These are phyloP conservation scores for Priocnemis perturbator DNA, from an alignment of 2,888 invertebrate species.

Conservation along the genomic window DNA sequence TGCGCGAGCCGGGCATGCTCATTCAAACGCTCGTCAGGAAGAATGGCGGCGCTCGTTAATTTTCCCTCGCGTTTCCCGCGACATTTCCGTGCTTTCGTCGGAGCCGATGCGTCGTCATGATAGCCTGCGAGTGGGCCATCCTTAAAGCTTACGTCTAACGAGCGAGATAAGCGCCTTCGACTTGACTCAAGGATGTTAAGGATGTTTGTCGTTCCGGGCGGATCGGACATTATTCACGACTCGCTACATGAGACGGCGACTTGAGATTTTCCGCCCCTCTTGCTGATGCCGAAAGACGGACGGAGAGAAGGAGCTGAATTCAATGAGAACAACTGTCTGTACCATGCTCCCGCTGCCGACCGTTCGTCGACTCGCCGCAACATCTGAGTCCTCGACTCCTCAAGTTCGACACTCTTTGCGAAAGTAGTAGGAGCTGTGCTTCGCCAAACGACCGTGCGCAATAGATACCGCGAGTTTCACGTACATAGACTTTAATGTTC, in stretches of 20 bases:
- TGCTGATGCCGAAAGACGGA: too few species aligned
- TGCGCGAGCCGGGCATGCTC: too few species aligned
- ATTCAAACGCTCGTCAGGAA: background rate
- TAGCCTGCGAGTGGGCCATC: background rate
- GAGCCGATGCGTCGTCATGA: background rate
- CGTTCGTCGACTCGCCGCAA: too few species aligned
- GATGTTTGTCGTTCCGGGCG: background rate
- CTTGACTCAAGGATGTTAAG: background rate
- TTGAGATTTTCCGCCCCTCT: background rate
- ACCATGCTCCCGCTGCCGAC: too few species aligned
- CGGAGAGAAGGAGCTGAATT: too few species aligned
- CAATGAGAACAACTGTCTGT: too few species aligned
- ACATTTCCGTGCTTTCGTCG: background rate
- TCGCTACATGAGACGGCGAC: background rate
- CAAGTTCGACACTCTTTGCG: too few species aligned
- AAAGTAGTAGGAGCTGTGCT: too few species aligned
- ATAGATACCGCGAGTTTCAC: too few species aligned
- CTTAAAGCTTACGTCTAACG: slow-evolving; percentile 13
- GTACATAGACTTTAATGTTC: too few species aligned
- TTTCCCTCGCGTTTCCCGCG: background rate
- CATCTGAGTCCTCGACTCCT: too few species aligned
- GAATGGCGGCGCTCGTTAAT: slow-evolving; percentile 13
- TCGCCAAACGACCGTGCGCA: too few species aligned
- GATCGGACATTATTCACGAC: slow-evolving; percentile 3
- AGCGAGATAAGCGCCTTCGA: slow-evolving; percentile 18